Evolutionary conservation across 2,888 invertebrate species (phyloP), one percentile per base, ranked within the genome.

Genomic region (Drosophila subsilvestris): DNA sequence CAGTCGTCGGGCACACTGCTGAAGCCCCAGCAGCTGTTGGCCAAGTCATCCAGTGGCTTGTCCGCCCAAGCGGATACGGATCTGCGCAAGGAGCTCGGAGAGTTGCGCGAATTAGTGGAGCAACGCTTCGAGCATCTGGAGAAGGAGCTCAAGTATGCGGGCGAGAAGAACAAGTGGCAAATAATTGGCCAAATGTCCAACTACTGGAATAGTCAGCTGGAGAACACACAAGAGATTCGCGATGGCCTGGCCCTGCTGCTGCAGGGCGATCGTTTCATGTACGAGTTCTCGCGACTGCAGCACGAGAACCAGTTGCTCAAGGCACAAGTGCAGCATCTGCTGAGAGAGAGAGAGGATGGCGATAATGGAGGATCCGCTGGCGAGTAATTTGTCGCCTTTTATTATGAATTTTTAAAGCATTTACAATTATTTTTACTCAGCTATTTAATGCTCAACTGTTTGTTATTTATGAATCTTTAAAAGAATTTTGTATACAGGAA

Each of bases 301-400:
- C 68, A 83, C 27, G 92, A 92, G 60, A 92, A 92, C 63, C 86
- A 85, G 59, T 49, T 77, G 58, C 61, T 92, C 2, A 89, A 83
- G 42, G 76, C 72, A 0, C 81, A 90, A 50, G 37, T 91, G 4
- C 53, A 80, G 22, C 65, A 88, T 4, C 27, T 86, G 10, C 74
- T 71, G 1, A 67, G 54, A 9, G 54, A 69, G 18, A 7, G 18
- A 8, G 20, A 55, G 14, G 55, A 73, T 10, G 20, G 45, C 12
- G 55, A 73, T 10, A 37, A 22, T 37, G 51, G 51, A 0, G 22
- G 60, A 1, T 22, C 54, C n/a, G 14, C 4, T 5, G 37, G 7
- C 9, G 25, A 66, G 43, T 66, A 10, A 43, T 37, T n/a, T 51
- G 8, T 14, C n/a, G n/a, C n/a, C 12, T 14, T 12, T 32, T 32